Percentiles rank a stretch among this genome's conserved stretches.
Conservation (phyloP, 35 echinoderm and acorn worm species). For the Strongylocentrotus purpuratus region DNA sequence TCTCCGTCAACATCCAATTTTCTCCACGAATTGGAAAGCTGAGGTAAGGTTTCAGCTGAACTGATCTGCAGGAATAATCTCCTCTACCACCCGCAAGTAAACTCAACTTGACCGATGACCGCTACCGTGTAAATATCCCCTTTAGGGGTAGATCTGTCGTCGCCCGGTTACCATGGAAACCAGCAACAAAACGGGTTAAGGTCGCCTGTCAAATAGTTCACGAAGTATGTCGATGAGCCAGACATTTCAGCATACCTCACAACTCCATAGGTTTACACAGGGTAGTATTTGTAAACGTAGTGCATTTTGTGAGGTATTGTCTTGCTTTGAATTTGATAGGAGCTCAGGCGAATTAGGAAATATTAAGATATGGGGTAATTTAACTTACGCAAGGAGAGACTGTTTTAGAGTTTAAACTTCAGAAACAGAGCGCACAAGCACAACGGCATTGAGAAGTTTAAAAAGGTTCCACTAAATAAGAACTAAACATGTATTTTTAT, state of each 20-base stretch:
- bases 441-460: too few relatives aligned
- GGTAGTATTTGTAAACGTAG: too few relatives aligned
- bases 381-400: too few relatives aligned
- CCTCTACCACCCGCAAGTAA: background rate
- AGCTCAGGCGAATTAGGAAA: too few relatives aligned
- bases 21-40: background rate
- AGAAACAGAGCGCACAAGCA: too few relatives aligned
- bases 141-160: background rate
- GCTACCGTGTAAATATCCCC: constrained; percentile 6
- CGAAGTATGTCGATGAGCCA: background rate
- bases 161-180: background rate
- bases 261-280: background rate
- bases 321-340: too few relatives aligned
- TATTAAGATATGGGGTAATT: too few relatives aligned
- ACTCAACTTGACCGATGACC: constrained; percentile 8
- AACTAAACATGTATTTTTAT: too few relatives aligned
- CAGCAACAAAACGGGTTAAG: background rate
- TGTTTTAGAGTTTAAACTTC: too few relatives aligned
- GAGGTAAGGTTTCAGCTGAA: background rate
- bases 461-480: too few relatives aligned
- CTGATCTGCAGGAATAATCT: background rate
- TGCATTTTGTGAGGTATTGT: too few relatives aligned
- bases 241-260: background rate
- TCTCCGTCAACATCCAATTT: background rate
- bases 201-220: background rate